These are phyloP conservation scores for Telenomus remus DNA, from an alignment of 1,140 invertebrate genomes.

Conservation along the genomic window DNA sequence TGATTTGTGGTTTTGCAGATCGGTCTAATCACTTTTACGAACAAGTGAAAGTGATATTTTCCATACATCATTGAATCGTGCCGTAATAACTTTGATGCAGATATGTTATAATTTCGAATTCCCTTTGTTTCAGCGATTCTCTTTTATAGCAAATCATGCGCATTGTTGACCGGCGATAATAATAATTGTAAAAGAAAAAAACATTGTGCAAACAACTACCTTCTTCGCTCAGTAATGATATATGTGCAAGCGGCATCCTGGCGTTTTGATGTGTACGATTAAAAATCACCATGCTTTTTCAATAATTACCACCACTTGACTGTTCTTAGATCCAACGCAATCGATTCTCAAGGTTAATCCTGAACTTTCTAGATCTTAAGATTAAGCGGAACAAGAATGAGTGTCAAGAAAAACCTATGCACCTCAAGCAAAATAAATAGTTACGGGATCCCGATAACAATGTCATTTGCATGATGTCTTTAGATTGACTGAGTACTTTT, in stretches of 20 bases:
- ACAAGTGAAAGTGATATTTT: conserved; percentile 33
- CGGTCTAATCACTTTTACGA: conserved; percentile 30
- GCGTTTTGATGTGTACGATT: background rate
- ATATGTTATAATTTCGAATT: conserved; percentile 23
- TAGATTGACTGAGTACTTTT: background rate
- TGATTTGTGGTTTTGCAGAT: conserved; percentile 29
- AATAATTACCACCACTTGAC: conserved; percentile 2
- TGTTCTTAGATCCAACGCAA: conserved; percentile 20
- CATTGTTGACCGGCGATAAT: background rate
- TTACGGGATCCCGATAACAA: background rate
- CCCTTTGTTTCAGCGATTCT: background rate
- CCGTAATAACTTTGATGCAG: conserved; percentile 20
- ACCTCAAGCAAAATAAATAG: conserved; percentile 11
- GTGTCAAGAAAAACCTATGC: conserved; percentile 12
- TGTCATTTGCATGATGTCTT: conserved; percentile 24
- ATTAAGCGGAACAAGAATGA: conserved; percentile 33
- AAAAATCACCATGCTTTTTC: conserved; percentile 3
- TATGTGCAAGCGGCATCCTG: too few species aligned
- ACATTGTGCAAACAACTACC: background rate
- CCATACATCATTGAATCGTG: conserved; percentile 18
- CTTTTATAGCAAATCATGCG: background rate
- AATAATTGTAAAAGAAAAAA: background rate
- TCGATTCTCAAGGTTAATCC: conserved; percentile 47
- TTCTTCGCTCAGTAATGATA: too few species aligned
- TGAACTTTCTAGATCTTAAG: conserved; percentile 47